These are phyloP conservation scores for Amblyornis subalaris DNA, from an alignment of 2,113 vertebrate species.

Conservation along the genomic window DNA sequence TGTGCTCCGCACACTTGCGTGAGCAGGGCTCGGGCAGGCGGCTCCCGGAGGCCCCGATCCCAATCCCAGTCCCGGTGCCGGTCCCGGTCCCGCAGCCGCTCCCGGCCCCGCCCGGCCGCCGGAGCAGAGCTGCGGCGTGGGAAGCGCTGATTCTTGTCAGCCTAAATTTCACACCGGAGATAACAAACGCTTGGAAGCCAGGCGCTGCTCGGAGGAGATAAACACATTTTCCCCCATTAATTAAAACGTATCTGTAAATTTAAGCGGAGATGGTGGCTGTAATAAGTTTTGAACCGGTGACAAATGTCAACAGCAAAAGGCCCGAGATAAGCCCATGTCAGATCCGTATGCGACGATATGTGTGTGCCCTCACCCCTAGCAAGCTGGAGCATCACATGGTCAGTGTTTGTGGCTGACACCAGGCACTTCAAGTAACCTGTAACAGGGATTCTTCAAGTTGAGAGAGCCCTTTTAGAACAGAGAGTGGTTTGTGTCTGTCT, in stretches of 20 bases:
- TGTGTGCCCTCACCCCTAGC: neutral
- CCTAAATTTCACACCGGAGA: conserved; percentile 81
- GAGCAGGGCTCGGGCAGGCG: conserved; percentile 64
- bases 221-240: conserved; percentile 59
- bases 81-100: neutral
- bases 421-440: neutral
- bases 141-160: conserved; percentile 78
- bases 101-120: neutral
- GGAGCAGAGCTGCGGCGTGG: conserved; percentile 58
- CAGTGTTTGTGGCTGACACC: neutral
- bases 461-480: neutral
- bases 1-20: conserved; percentile 73
- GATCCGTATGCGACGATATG: rapidly evolving
- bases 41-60: neutral
- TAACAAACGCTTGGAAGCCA: conserved; percentile 74
- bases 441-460: rapidly evolving
- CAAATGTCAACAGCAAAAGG: conserved; percentile 30
- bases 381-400: neutral
- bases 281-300: conserved; percentile 13
- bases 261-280: conserved; percentile 31
- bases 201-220: conserved; percentile 76
- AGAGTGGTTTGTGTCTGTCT: rapidly evolving
- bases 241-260: conserved; percentile 63
- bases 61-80: too few relatives aligned
- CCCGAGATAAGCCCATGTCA: neutral